Percentiles rank a stretch among this genome's conserved stretches.
Conservation (phyloP, 2,888 invertebrate species). For the Drosophila lutescens region DNA sequence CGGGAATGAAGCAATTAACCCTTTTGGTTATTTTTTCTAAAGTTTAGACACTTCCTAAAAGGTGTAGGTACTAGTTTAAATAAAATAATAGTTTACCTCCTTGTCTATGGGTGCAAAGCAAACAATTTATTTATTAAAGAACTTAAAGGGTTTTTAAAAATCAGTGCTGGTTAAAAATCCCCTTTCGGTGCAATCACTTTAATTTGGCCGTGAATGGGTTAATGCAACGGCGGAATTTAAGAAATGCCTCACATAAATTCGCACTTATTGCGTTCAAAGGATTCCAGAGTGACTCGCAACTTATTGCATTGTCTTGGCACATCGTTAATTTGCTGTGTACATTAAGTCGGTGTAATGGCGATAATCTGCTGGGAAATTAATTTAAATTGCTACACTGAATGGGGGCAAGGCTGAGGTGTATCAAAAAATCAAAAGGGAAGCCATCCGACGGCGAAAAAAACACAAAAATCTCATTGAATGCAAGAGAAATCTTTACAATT, state of each 20-base stretch:
- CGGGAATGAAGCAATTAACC: neutral
- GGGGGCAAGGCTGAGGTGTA: neutral
- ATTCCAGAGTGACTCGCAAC: slow-evolving; percentile 31
- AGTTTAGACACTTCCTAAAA: too few species aligned
- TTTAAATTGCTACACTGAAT: slow-evolving; percentile 34
- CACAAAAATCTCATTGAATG: slow-evolving; percentile 19
- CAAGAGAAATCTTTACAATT: slow-evolving; percentile 58
- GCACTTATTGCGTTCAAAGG: slow-evolving; percentile 25
- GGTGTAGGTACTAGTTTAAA: too few species aligned
- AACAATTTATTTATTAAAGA: neutral
- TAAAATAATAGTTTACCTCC: too few species aligned
- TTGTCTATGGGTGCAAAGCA: neutral
- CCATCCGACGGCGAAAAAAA: slow-evolving; percentile 2
- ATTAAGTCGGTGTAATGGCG: slow-evolving; percentile 46
- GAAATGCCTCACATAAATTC: slow-evolving; percentile 14
- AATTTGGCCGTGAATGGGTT: neutral
- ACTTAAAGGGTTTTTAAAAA: neutral
- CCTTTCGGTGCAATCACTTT: neutral
- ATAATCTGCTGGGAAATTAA: slow-evolving; percentile 55
- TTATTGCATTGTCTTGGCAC: slow-evolving; percentile 46
- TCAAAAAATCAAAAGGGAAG: slow-evolving; percentile 37
- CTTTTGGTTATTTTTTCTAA: too few species aligned
- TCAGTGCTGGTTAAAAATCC: neutral
- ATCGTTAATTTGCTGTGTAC: slow-evolving; percentile 38
- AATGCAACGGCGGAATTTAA: neutral